These are phyloP conservation scores for Pantelozetes paolii DNA, from an alignment of 2,888 invertebrate genomes.

Conservation along the genomic window DNA sequence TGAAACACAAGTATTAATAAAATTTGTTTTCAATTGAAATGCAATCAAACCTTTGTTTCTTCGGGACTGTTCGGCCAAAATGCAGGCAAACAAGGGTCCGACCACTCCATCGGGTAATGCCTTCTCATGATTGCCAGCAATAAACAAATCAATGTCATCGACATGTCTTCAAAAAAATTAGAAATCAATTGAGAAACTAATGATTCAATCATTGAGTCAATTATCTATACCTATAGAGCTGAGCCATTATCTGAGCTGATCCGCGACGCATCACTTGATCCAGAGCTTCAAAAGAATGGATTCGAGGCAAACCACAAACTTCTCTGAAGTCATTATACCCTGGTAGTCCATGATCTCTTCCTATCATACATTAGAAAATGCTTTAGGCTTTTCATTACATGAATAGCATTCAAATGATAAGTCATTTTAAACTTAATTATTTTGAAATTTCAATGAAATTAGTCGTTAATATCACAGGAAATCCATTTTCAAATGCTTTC, in stretches of 20 bases:
- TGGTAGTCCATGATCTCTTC: constrained; percentile 69
- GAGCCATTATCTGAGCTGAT: constrained; percentile 43
- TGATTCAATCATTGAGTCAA: not conserved
- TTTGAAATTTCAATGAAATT: too few species aligned
- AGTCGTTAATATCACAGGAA: too few species aligned
- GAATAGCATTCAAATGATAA: too few species aligned
- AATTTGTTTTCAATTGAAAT: not conserved
- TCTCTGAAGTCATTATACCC: constrained; percentile 72
- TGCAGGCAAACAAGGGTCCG: constrained; percentile 48
- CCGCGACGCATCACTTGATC: constrained; percentile 54
- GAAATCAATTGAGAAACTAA: not conserved
- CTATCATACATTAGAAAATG: not conserved
- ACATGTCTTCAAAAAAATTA: constrained; percentile 41
- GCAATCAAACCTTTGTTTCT: constrained; percentile 42
- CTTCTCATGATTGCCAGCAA: constrained; percentile 47
- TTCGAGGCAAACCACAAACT: constrained; percentile 64
- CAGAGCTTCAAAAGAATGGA: constrained; percentile 62
- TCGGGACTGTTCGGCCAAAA: constrained; percentile 47
- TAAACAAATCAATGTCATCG: constrained; percentile 48
- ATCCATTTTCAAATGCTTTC: too few species aligned
- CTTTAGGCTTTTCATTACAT: too few species aligned
- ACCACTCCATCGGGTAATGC: constrained; percentile 47
- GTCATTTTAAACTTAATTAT: too few species aligned
- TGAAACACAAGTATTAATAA: not conserved
- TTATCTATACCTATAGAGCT: constrained; percentile 41